phyloP scores from a whole-genome alignment of 2,113 vertebrate genomes.

The Nymphicus hollandicus region DNA sequence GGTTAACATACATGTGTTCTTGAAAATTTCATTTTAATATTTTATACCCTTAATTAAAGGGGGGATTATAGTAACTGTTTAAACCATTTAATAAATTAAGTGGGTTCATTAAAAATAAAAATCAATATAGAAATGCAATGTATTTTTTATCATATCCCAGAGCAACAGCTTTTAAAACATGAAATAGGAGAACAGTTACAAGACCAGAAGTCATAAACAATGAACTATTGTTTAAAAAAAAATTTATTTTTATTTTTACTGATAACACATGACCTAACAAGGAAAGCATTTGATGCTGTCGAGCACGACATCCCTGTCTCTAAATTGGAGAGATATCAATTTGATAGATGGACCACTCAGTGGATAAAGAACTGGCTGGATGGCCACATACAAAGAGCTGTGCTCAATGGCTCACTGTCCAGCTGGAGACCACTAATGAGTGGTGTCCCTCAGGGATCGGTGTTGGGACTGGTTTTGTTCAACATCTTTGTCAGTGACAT shows the following conservation, averaged over 20 bases:
- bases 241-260: background rate
- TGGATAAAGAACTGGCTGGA: no score
- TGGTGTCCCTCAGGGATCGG: no score
- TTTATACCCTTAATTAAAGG: background rate
- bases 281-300: background rate
- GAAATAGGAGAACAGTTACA: background rate
- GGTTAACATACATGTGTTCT: background rate
- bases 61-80: background rate
- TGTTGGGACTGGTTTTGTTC: no score
- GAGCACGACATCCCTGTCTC: no score
- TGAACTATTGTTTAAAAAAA: background rate
- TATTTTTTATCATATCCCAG: background rate
- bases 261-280: background rate
- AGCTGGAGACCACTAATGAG: no score
- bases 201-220: background rate
- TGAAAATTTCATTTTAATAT: background rate
- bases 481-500: no score
- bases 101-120: rapidly evolving
- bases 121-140: background rate
- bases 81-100: background rate
- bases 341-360: no score
- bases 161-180: background rate
- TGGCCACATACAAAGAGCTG: no score
- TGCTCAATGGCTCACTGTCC: no score
- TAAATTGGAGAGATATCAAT: no score